phyloP scores from a whole-genome alignment of 2,888 invertebrate genomes.

The Digitonthophagus gazella region DNA sequence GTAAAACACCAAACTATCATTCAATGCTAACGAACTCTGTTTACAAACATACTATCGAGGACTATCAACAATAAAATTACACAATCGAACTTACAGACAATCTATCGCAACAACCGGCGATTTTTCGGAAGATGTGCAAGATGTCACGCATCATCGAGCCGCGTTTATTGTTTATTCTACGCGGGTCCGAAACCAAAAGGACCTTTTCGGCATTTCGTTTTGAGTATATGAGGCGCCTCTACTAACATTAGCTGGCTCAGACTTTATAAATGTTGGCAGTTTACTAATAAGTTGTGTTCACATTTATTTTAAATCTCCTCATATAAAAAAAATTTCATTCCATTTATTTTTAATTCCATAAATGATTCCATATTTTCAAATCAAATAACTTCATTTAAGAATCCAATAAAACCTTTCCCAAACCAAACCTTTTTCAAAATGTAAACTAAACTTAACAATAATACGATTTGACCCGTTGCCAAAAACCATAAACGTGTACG shows the following conservation, averaged over 20 bases:
- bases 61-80: neutral
- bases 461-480: neutral
- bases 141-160: neutral
- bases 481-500: neutral
- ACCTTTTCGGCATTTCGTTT: neutral
- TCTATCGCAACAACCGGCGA: neutral
- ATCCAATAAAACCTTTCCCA: neutral
- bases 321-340: too few species aligned
- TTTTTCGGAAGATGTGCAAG: neutral
- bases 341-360: too few species aligned
- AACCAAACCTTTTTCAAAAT: neutral
- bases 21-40: neutral
- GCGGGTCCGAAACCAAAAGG: neutral
- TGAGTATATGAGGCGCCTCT: neutral
- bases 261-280: neutral
- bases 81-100: neutral
- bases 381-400: too few species aligned
- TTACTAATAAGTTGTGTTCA: neutral
- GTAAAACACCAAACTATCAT: neutral
- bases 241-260: neutral
- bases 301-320: neutral
- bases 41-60: neutral
- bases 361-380: too few species aligned
- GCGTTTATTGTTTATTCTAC: neutral
- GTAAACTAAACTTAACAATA: neutral